These are phyloP conservation scores for Hyla sarda DNA, from an alignment of 2,113 vertebrate genomes.

Conservation along the genomic window DNA sequence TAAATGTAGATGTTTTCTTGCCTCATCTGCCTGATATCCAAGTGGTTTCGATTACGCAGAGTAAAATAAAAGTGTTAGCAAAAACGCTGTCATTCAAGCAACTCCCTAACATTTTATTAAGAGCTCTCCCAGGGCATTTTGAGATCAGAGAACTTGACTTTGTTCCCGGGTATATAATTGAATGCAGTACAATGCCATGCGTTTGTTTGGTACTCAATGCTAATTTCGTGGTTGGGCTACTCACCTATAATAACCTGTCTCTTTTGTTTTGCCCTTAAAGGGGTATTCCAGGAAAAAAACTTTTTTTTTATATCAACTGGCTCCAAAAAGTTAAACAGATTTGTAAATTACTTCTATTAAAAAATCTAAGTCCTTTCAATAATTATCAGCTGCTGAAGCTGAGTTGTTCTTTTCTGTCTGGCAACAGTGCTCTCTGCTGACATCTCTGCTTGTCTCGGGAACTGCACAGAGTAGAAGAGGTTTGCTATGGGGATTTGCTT, in stretches of 20 bases:
- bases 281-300: too few species aligned
- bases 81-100: not conserved
- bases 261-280: slow-evolving; percentile 15
- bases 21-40: not conserved
- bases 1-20: slow-evolving; percentile 12
- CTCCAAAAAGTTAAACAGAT: too few species aligned
- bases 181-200: not conserved
- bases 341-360: too few species aligned
- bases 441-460: too few species aligned
- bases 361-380: too few species aligned
- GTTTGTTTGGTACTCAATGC: not conserved
- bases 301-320: too few species aligned
- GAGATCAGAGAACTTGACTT: slow-evolving; percentile 2
- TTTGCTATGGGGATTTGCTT: too few species aligned
- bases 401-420: too few species aligned
- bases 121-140: not conserved
- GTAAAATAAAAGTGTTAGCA: not conserved
- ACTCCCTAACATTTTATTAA: slow-evolving; percentile 15
- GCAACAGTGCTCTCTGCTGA: too few species aligned
- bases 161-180: not conserved
- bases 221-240: not conserved
- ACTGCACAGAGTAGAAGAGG: too few species aligned
- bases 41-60: slow-evolving; percentile 3
- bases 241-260: not conserved
- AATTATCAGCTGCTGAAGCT: too few species aligned